A percentile compares a stretch with the other conserved stretches of the same genome.
These are phyloP conservation scores for Iphiclides podalirius DNA, from an alignment of 2,888 invertebrate genomes.

Conservation along the genomic window DNA sequence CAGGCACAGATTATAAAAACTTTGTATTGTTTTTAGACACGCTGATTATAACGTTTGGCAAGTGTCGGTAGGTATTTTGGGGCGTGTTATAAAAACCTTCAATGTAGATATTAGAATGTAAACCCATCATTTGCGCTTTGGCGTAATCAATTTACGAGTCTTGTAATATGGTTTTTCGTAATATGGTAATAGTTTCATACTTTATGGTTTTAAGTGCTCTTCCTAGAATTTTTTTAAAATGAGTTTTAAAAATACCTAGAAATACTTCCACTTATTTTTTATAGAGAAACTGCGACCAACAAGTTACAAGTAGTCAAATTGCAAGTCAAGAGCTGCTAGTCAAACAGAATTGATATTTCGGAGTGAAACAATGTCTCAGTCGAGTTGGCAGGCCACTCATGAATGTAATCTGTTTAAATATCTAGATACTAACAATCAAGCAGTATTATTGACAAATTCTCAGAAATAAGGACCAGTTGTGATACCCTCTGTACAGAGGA, in stretches of 20 bases:
- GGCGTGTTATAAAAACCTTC: background rate
- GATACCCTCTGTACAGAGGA: too few species aligned
- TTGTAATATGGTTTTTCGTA: background rate
- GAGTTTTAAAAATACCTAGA: background rate
- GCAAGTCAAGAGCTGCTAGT: too few species aligned
- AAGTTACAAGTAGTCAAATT: background rate
- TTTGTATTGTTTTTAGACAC: constrained; percentile 13
- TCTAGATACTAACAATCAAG: background rate
- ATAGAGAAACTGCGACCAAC: too few species aligned
- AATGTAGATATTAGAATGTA: background rate
- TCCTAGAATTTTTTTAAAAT: too few species aligned
- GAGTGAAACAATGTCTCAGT: background rate
- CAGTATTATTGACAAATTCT: constrained; percentile 17
- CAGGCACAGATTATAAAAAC: constrained; percentile 7
- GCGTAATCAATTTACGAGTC: background rate
- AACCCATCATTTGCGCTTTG: background rate
- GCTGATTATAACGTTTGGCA: background rate
- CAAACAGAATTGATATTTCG: too few species aligned
- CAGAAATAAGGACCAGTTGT: constrained; percentile 10
- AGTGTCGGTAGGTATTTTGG: background rate
- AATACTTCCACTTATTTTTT: too few species aligned
- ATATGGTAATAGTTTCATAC: background rate
- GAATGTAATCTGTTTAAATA: constrained; percentile 1
- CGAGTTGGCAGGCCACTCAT: too few species aligned
- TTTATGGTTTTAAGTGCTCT: background rate